Conservation (phyloP, 2,797 vertebrate species). For the Cheracebus regulus region DNA sequence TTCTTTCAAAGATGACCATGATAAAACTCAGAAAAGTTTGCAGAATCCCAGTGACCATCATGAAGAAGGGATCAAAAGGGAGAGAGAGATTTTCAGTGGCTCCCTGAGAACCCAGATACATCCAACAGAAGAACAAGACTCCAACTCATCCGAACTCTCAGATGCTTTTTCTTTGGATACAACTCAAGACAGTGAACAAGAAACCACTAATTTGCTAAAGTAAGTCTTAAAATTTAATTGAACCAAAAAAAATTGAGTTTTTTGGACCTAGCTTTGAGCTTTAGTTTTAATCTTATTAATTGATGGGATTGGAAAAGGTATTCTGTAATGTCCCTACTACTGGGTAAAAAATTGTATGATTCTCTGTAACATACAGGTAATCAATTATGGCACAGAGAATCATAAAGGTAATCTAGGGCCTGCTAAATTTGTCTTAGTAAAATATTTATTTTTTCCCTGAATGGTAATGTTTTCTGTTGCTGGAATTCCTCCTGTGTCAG, state of each 20-base stretch:
- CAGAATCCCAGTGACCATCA: constrained; percentile 23
- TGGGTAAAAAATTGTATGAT: neutral
- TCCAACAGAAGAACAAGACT: constrained; percentile 51
- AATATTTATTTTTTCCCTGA: neutral
- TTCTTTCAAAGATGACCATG: constrained; percentile 75
- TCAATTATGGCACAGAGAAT: neutral
- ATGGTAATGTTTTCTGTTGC: constrained; percentile 4
- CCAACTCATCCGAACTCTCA: constrained; percentile 49
- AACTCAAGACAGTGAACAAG: constrained; percentile 69
- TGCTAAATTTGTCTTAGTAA: neutral
- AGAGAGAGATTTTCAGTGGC: constrained; percentile 42
- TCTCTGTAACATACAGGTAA: neutral
- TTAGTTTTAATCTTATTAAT: neutral
- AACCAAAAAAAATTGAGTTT: neutral
- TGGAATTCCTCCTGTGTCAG: neutral
- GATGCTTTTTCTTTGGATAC: constrained; percentile 65
- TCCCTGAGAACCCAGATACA: neutral
- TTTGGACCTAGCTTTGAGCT: neutral
- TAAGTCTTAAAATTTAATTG: constrained; percentile 78
- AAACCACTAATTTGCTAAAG: constrained; percentile 71
- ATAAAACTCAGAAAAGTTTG: constrained; percentile 77
- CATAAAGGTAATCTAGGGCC: neutral
- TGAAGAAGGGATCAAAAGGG: constrained; percentile 37
- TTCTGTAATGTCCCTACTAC: neutral
- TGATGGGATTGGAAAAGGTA: neutral